Conservation (phyloP, 2,113 vertebrate species). For the Salvator merianae region DNA sequence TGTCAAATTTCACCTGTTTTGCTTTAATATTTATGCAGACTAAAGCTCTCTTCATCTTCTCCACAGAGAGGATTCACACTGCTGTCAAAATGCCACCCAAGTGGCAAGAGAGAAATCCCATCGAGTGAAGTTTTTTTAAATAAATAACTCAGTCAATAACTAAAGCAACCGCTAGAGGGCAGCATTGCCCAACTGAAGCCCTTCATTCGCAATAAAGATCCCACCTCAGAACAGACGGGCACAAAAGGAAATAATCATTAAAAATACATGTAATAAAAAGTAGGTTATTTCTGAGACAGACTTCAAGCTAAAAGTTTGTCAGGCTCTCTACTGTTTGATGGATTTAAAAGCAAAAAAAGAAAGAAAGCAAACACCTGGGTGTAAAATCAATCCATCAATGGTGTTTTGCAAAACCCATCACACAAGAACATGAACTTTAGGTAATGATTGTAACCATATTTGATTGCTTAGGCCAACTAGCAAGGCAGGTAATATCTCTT, state of each 20-base stretch:
- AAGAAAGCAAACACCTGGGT: slow-evolving; percentile 5
- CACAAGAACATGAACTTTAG: not conserved
- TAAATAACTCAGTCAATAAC: not conserved
- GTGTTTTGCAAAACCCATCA: slow-evolving; percentile 20
- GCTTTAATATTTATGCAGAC: not conserved
- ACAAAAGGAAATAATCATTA: slow-evolving; percentile 46
- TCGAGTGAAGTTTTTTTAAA: rapidly evolving
- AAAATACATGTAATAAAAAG: slow-evolving; percentile 42
- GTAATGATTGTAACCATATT: slow-evolving; percentile 26
- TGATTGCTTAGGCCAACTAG: not conserved
- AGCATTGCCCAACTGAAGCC: slow-evolving; percentile 58
- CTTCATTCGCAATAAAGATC: not conserved
- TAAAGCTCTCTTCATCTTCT: not conserved
- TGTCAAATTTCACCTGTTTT: slow-evolving; percentile 4
- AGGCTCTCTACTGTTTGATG: slow-evolving; percentile 11
- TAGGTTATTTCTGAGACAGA: slow-evolving; percentile 51
- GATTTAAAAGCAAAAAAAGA: not conserved
- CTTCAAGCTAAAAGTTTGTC: slow-evolving; percentile 46
- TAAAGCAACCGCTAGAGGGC: slow-evolving; percentile 69
- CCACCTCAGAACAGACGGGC: slow-evolving; percentile 12
- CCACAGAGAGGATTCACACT: not conserved
- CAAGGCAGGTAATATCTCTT: not conserved
- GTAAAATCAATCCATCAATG: slow-evolving; percentile 19
- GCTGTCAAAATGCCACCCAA: not conserved
- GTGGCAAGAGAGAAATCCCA: not conserved